A percentile compares a stretch with the other conserved stretches of the same genome.
These are phyloP conservation scores for Amiota minor DNA, from an alignment of 2,888 invertebrate genomes.

Conservation along the genomic window DNA sequence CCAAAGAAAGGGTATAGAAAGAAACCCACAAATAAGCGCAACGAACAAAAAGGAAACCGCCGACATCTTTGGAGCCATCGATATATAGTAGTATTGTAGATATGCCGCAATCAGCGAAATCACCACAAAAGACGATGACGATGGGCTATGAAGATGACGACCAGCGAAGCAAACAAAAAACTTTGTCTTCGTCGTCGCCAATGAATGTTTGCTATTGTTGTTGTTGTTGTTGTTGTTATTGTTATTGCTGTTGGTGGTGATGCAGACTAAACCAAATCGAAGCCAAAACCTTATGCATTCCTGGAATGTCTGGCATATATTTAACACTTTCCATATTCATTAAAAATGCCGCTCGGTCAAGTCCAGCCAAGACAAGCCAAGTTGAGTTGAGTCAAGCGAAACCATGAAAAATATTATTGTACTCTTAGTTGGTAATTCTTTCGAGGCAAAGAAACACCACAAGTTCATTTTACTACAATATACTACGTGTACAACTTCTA, in stretches of 20 bases:
- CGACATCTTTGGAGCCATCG: slow-evolving; percentile 15
- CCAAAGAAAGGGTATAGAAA: neutral
- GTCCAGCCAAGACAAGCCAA: slow-evolving; percentile 2
- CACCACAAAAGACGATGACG: neutral
- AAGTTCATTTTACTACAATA: slow-evolving; percentile 3
- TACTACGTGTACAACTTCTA: neutral
- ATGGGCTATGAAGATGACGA: neutral
- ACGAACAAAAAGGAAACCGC: slow-evolving; percentile 14
- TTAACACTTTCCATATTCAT: slow-evolving; percentile 35
- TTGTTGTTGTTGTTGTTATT: no score
- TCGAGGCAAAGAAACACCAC: neutral
- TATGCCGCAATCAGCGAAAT: neutral
- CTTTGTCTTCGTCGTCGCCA: neutral
- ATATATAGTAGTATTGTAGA: neutral
- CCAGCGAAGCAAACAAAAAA: neutral
- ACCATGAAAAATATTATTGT: neutral
- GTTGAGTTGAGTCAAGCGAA: neutral
- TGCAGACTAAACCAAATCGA: slow-evolving; percentile 4
- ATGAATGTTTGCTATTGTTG: neutral
- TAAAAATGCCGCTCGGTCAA: slow-evolving; percentile 38
- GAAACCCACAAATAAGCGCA: slow-evolving; percentile 15
- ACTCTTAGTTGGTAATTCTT: no score
- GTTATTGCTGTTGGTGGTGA: no score
- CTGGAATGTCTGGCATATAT: slow-evolving; percentile 49
- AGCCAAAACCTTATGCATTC: slow-evolving; percentile 42